Evolutionary conservation across 1,140 invertebrate species (phyloP).

Genomic region (Drosophila willistoni): DNA sequence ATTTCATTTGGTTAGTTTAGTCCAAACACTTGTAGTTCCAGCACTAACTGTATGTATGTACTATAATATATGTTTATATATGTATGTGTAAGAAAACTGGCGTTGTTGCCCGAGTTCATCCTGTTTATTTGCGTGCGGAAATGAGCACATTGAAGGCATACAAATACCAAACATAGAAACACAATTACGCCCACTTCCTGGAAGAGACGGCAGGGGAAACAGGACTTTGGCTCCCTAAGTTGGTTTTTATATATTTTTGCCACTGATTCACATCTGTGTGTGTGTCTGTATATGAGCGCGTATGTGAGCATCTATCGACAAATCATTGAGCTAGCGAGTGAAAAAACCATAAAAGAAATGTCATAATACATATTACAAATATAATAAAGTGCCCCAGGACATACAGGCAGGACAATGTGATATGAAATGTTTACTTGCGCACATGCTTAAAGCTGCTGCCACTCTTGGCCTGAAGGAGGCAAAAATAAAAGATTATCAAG

Average conservation of each 20-base stretch:
- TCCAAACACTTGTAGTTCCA: neutral
- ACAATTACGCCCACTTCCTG: slow-evolving; percentile 75
- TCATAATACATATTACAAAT: slow-evolving; percentile 76
- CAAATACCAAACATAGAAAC: slow-evolving; percentile 75
- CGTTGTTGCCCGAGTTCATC: slow-evolving; percentile 49
- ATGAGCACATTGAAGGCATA: slow-evolving; percentile 72
- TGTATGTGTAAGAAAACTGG: neutral
- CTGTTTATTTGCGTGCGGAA: slow-evolving; percentile 77
- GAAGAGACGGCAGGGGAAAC: neutral
- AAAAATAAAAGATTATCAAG: slow-evolving; percentile 39
- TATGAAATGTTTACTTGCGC: slow-evolving; percentile 66
- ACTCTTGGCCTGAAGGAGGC: slow-evolving; percentile 37
- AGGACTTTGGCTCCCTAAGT: slow-evolving; percentile 22
- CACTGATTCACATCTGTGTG: neutral
- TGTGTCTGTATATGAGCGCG: slow-evolving; percentile 8
- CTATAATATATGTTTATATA: slow-evolving; percentile 19
- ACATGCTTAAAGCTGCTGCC: slow-evolving; percentile 28
- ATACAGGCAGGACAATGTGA: slow-evolving; percentile 47
- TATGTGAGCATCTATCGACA: slow-evolving; percentile 43
- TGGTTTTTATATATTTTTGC: slow-evolving; percentile 35
- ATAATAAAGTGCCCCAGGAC: slow-evolving; percentile 73
- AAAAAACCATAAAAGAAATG: slow-evolving; percentile 63
- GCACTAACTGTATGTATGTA: slow-evolving; percentile 10
- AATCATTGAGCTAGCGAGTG: slow-evolving; percentile 49
- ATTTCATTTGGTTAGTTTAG: neutral